Evolutionary conservation across 2,113 vertebrate genomes (phyloP).

Genomic region (Plecotus auritus): DNA sequence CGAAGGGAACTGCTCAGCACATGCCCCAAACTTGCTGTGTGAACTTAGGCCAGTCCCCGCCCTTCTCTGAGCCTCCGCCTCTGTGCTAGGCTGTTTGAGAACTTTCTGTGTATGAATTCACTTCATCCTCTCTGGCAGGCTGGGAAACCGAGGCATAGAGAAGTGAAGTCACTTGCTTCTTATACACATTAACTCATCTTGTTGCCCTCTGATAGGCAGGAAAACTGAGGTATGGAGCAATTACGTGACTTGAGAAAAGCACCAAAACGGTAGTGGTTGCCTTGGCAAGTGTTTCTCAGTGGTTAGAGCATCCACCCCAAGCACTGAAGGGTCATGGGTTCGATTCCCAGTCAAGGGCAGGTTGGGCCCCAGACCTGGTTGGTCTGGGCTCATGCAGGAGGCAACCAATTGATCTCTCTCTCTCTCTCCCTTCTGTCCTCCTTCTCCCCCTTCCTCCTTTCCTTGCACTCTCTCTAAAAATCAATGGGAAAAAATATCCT

Average conservation of each 20-base stretch:
- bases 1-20: not conserved
- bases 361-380: too few relatives aligned
- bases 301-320: too few relatives aligned
- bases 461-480: too few relatives aligned
- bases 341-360: too few relatives aligned
- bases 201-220: not conserved
- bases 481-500: too few relatives aligned
- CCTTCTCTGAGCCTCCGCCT: not conserved
- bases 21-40: rapidly evolving
- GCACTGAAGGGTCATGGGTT: too few relatives aligned
- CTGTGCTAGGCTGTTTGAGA: not conserved
- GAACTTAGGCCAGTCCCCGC: rapidly evolving
- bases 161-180: not conserved
- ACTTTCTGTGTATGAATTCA: not conserved
- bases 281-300: too few relatives aligned
- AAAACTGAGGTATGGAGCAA: not conserved
- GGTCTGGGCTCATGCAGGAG: too few relatives aligned
- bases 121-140: not conserved
- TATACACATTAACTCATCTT: not conserved
- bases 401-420: too few relatives aligned
- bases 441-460: too few relatives aligned
- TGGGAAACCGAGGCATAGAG: not conserved
- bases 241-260: not conserved
- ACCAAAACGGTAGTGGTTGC: not conserved
- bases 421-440: too few relatives aligned